Evolutionary conservation across 1,140 invertebrate species (phyloP), one percentile per base, ranked within the genome.

Genomic region (Daktulosphaira vitifoliae): DNA sequence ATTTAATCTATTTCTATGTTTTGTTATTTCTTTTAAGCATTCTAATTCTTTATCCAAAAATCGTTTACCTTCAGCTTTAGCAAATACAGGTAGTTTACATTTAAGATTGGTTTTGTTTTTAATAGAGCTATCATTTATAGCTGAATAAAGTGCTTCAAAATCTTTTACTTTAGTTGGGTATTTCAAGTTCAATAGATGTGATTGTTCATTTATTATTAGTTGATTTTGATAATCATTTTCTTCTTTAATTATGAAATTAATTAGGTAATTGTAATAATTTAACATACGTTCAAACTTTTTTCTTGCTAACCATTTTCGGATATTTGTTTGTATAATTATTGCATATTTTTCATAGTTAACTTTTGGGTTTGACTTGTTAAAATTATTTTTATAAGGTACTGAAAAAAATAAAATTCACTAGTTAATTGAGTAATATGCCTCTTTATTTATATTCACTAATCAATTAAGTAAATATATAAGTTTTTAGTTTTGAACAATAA

Each of bases 101-200:
- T 56, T 44, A 23, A 26, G 2, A 42, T 9, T 11, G 23, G 5
- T 56, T 56, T 56, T 42, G 1, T 9, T 56, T 15, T 56, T 56
- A 39, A 7, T 15, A 39, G n/a, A 39, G 2, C 38, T 22, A 6
- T 51, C 22, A 39, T 56, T 11, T 22, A 56, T 42, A 38, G 22
- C 23, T 20, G 53, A 42, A 44, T 56, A 56, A 42, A 56, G 38
- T 5, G 53, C 53, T 56, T 56, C 53, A 56, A 56, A 56, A 26
- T 56, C 38, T 13, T 7, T 44, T 9, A 38, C 23, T 7, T 44
- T 42, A 16, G 53, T 56, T 0, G 53, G 53, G 42, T 26, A 56
- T 7, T 44, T 20, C 18, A 56, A n/a, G 25, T 56, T 56, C 9
- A 44, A 25, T 26, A 44, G 23, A 25, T 4, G n/a, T 11, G 5